Conservation (phyloP, 2,113 vertebrate species). For the Stigmatopora nigra region DNA sequence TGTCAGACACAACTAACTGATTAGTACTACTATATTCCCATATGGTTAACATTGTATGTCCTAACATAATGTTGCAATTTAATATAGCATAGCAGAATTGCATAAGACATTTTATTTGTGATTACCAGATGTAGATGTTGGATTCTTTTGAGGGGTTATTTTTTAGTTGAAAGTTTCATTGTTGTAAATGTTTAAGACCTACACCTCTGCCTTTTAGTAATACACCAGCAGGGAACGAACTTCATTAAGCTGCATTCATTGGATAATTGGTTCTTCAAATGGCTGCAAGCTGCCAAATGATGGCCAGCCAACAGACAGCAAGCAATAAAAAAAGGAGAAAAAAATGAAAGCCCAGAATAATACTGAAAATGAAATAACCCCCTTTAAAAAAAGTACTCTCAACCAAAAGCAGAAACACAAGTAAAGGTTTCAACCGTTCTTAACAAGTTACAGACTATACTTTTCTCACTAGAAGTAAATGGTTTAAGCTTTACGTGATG, state of each 20-base stretch:
- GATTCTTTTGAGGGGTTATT: slow-evolving; percentile 34
- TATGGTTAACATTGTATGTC: no score
- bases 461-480: background rate
- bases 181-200: slow-evolving; percentile 55
- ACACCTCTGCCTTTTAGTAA: slow-evolving; percentile 54
- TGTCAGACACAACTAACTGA: no score
- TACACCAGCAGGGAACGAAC: slow-evolving; percentile 62
- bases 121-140: slow-evolving; percentile 29
- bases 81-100: slow-evolving; percentile 23
- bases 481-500: background rate
- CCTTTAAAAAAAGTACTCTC: slow-evolving; percentile 44
- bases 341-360: slow-evolving; percentile 28
- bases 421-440: slow-evolving; percentile 37
- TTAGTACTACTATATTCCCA: no score
- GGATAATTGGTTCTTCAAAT: slow-evolving; percentile 69
- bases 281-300: slow-evolving; percentile 65
- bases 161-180: slow-evolving; percentile 35
- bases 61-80: no score
- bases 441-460: background rate
- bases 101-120: slow-evolving; percentile 29
- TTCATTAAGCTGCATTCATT: slow-evolving; percentile 69
- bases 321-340: slow-evolving; percentile 47
- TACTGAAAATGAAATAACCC: slow-evolving; percentile 24
- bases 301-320: slow-evolving; percentile 61
- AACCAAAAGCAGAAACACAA: slow-evolving; percentile 43